Percentiles rank a stretch among this genome's conserved stretches.
phyloP scores from a whole-genome alignment of 2,113 vertebrate species.

The Epinephelus moara region DNA sequence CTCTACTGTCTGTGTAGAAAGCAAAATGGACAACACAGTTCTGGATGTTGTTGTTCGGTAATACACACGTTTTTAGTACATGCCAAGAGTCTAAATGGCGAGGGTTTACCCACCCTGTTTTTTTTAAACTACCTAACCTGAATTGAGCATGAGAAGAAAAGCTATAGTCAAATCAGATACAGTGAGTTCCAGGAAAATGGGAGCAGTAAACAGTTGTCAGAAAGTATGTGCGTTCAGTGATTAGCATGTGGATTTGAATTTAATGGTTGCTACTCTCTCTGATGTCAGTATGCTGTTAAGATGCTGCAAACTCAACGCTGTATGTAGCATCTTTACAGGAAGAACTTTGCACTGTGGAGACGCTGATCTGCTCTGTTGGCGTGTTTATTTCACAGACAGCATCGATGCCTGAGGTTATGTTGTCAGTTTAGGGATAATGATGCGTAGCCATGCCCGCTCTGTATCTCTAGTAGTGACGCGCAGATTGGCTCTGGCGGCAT shows the following conservation, averaged over 20 bases:
- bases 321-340: background rate
- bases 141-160: background rate
- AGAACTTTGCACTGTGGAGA: background rate
- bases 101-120: background rate
- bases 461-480: background rate
- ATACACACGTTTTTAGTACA: background rate
- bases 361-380: background rate
- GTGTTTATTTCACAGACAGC: background rate
- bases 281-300: background rate
- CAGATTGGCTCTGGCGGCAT: too few relatives aligned
- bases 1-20: background rate
- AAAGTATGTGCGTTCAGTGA: background rate
- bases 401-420: background rate
- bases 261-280: background rate
- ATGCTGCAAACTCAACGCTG: background rate
- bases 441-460: background rate
- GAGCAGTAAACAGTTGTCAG: background rate
- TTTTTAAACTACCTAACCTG: background rate
- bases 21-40: background rate
- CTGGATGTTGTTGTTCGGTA: background rate
- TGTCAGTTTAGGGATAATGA: background rate
- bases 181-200: background rate
- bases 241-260: background rate
- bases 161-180: background rate
- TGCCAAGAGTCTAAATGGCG: background rate